These are phyloP conservation scores for Myrmophylax atrothorax DNA, from an alignment of 2,113 vertebrate genomes.

Conservation along the genomic window DNA sequence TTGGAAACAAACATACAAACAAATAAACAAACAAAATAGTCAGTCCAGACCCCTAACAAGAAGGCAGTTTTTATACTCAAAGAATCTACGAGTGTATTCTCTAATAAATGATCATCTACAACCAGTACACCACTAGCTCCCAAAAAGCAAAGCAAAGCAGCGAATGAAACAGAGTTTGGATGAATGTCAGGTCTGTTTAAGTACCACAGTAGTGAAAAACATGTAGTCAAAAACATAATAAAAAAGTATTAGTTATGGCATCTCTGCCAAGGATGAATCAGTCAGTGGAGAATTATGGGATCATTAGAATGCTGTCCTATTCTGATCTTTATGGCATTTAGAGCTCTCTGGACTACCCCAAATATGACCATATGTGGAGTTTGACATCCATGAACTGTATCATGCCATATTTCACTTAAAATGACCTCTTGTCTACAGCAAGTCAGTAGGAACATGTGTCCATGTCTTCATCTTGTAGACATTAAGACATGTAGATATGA, in stretches of 20 bases:
- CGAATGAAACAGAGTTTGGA: not conserved
- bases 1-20: not conserved
- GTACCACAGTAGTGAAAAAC: not conserved
- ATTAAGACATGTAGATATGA: not conserved
- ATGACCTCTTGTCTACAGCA: not conserved
- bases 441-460: not conserved
- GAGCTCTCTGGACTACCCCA: not conserved
- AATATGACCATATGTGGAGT: not conserved
- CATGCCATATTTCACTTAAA: not conserved
- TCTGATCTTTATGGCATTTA: not conserved
- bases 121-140: not conserved
- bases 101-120: not conserved
- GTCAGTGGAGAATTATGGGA: not conserved
- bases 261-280: not conserved
- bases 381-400: not conserved
- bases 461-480: not conserved
- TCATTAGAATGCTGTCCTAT: not conserved
- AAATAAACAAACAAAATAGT: not conserved
- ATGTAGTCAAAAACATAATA: not conserved
- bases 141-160: not conserved
- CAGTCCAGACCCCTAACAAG: not conserved
- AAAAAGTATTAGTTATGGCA: not conserved
- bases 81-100: not conserved
- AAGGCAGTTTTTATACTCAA: not conserved
- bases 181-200: not conserved